Conservation (phyloP, 2,888 invertebrate species). For the Linnaemya tessellans region DNA sequence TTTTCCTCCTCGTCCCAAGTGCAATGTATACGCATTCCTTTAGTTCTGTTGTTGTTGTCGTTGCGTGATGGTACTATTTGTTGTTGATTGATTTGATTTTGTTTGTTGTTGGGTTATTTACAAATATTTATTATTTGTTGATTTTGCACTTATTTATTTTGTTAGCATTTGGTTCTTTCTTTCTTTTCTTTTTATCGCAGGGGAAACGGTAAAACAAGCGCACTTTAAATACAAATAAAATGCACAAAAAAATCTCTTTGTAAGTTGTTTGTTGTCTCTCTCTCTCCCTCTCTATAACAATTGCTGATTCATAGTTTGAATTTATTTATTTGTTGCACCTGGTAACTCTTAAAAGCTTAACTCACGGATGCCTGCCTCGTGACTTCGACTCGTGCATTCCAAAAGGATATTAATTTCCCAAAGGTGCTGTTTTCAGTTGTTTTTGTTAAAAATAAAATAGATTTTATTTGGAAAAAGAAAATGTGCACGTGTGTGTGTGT, state of each 20-base stretch:
- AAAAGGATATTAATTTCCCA: slow-evolving; percentile 82
- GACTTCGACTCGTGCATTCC: slow-evolving; percentile 75
- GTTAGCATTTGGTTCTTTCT: too few species aligned
- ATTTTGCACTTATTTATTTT: too few species aligned
- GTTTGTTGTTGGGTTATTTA: too few species aligned
- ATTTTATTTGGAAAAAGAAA: slow-evolving; percentile 21
- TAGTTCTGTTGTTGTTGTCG: too few species aligned
- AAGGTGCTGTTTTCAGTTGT: slow-evolving; percentile 76
- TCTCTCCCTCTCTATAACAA: neutral
- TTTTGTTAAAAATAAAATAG: slow-evolving; percentile 36
- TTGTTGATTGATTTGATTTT: too few species aligned
- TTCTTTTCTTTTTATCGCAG: too few species aligned
- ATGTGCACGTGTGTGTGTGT: neutral
- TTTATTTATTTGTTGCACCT: slow-evolving; percentile 52
- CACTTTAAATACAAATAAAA: slow-evolving; percentile 40
- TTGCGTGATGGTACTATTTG: too few species aligned
- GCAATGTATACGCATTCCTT: too few species aligned
- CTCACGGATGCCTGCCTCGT: slow-evolving; percentile 78
- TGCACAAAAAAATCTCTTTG: slow-evolving; percentile 28
- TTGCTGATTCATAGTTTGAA: neutral
- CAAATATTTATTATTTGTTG: too few species aligned
- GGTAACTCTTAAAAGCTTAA: slow-evolving; percentile 73
- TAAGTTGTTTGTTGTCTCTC: neutral
- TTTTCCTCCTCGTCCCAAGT: too few species aligned
- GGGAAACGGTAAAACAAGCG: slow-evolving; percentile 18